Conservation (phyloP, 1,140 invertebrate species). For the Octopus bimaculoides region DNA sequence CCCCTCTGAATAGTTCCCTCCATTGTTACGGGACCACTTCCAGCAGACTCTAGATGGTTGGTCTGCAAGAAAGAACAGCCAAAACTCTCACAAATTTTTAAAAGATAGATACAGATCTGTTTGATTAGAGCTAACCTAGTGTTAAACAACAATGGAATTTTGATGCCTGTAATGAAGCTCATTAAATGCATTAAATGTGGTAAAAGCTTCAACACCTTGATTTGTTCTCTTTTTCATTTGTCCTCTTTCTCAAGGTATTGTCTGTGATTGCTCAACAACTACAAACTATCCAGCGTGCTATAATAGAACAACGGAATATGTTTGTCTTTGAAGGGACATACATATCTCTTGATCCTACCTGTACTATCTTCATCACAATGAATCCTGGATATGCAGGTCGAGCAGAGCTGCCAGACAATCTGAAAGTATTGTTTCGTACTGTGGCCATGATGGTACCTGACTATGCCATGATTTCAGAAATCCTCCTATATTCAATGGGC, state of each 20-base stretch:
- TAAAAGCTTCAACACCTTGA: too few relatives aligned
- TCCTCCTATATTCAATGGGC: conserved; percentile 58
- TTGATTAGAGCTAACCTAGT: too few relatives aligned
- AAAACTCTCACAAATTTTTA: too few relatives aligned
- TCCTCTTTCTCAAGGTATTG: conserved; percentile 40
- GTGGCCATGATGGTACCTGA: conserved; percentile 60
- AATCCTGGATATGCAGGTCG: conserved; percentile 57
- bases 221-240: too few relatives aligned
- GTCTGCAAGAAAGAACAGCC: too few relatives aligned
- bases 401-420: conserved; percentile 57
- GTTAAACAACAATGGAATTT: too few relatives aligned
- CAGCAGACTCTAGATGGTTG: too few relatives aligned
- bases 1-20: too few relatives aligned
- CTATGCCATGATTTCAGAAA: conserved; percentile 59
- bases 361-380: conserved; percentile 60
- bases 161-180: too few relatives aligned
- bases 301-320: conserved; percentile 48
- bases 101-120: too few relatives aligned
- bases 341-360: conserved; percentile 55
- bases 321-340: conserved; percentile 58
- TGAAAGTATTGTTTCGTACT: conserved; percentile 59
- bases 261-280: conserved; percentile 59
- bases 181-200: too few relatives aligned
- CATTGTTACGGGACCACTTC: too few relatives aligned
- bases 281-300: conserved; percentile 57